phyloP scores from a whole-genome alignment of 1,140 invertebrate genomes.

The Rhagoletis zephyria region DNA sequence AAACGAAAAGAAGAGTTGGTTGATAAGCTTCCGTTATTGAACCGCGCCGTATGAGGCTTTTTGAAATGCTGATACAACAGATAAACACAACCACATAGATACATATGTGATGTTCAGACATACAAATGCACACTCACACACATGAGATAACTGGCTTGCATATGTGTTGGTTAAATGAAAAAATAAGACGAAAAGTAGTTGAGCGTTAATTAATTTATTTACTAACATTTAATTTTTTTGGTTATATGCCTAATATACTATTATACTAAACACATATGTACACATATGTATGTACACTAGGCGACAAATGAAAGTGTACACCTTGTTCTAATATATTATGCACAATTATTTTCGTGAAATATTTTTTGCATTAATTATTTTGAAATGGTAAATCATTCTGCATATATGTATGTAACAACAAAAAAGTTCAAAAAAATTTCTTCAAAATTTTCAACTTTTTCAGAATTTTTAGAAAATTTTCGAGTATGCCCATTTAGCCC shows the following conservation, averaged over 20 bases:
- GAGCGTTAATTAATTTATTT: background rate
- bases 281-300: background rate
- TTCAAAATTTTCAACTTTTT: too few relatives aligned
- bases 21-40: background rate
- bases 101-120: background rate
- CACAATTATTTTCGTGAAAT: too few relatives aligned
- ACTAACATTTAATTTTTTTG: background rate
- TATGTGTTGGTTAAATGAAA: slow-evolving; percentile 1
- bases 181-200: background rate
- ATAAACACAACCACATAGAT: background rate
- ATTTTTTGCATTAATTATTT: too few relatives aligned
- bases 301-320: too few relatives aligned
- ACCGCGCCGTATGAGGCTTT: background rate
- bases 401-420: too few relatives aligned
- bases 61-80: background rate
- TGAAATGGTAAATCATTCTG: too few relatives aligned
- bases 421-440: too few relatives aligned
- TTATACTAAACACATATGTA: background rate
- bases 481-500: too few relatives aligned
- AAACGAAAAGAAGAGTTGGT: background rate
- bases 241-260: background rate
- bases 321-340: too few relatives aligned
- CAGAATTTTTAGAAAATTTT: too few relatives aligned
- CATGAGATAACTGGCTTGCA: background rate
- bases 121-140: background rate